Evolutionary conservation across 1,140 invertebrate genomes (phyloP).

Genomic region (Lepidurus apus): DNA sequence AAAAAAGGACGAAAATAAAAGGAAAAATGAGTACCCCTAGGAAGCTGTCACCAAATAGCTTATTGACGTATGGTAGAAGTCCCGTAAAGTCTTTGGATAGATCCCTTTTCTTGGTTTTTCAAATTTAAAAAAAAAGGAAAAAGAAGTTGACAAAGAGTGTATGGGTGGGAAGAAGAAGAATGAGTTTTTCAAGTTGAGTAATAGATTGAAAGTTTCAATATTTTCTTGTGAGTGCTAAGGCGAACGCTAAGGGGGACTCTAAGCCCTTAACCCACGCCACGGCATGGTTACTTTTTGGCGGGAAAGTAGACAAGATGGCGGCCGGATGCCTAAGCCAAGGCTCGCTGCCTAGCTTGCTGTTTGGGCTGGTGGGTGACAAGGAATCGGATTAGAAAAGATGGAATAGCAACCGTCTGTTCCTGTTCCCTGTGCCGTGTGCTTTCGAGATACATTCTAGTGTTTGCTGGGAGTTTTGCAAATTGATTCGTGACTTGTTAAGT

Average conservation of each 20-base stretch:
- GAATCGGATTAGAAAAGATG: background rate
- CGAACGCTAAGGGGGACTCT: too few species aligned
- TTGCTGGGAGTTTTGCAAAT: background rate
- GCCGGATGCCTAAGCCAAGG: background rate
- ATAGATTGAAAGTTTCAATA: background rate
- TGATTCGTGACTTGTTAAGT: slow-evolving; percentile 12
- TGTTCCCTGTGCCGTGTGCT: background rate
- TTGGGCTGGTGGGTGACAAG: background rate
- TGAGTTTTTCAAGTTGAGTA: background rate
- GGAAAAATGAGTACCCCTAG: background rate
- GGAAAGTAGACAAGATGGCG: background rate
- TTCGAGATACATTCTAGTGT: background rate
- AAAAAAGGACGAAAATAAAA: background rate
- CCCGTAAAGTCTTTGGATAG: background rate
- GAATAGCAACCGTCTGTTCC: background rate
- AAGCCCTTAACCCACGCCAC: too few species aligned
- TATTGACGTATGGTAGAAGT: slow-evolving; percentile 5
- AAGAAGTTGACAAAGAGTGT: background rate
- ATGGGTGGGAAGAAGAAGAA: background rate
- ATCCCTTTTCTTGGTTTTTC: background rate
- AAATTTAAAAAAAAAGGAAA: background rate
- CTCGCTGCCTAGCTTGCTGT: background rate
- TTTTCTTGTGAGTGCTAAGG: too few species aligned
- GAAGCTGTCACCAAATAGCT: slow-evolving; percentile 21
- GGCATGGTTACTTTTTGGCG: slow-evolving; percentile 17